phyloP scores from a whole-genome alignment of 2,797 vertebrate species.

The Falco berigora region DNA sequence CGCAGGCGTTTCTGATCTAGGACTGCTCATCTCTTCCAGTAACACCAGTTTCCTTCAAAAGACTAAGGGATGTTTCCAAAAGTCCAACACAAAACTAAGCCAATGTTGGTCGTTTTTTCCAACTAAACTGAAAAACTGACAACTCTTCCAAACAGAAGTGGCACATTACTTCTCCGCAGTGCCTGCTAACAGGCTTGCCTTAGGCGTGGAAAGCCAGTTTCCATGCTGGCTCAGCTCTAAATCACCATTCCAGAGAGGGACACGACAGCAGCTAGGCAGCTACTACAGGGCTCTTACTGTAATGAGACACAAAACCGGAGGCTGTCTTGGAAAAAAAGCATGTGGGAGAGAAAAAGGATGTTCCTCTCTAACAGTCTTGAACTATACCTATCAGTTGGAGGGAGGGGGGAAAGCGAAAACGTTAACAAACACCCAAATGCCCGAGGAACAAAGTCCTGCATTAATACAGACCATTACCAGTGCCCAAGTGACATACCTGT shows the following conservation, averaged over 20 bases:
- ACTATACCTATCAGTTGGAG: neutral
- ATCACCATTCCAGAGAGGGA: neutral
- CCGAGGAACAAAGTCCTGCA: neutral
- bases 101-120: neutral
- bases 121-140: neutral
- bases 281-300: neutral
- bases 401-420: neutral
- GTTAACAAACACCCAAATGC: neutral
- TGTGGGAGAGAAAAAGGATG: neutral
- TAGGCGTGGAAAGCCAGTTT: neutral
- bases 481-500: neutral
- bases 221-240: slow-evolving; percentile 11
- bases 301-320: neutral
- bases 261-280: neutral
- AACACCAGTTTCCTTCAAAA: neutral
- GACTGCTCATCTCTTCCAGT: neutral
- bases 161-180: neutral
- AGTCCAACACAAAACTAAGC: neutral
- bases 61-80: neutral
- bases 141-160: neutral
- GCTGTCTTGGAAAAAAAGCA: neutral
- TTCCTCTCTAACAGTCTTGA: neutral
- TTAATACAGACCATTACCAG: neutral
- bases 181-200: neutral
- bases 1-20: neutral